Conservation (phyloP, 2,113 vertebrate species). For the Carlito syrichta region DNA sequence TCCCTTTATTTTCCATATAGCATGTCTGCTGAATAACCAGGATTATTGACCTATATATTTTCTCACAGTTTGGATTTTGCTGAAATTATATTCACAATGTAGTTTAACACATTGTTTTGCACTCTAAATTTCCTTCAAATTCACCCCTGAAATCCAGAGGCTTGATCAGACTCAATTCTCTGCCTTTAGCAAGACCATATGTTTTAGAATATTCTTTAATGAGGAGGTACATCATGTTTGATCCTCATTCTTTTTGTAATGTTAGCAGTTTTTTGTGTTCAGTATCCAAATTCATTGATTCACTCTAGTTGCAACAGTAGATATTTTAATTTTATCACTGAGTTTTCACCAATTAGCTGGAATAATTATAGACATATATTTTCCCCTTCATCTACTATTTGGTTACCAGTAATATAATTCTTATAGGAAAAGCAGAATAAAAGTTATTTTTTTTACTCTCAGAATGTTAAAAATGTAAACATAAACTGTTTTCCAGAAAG, state of each 20-base stretch:
- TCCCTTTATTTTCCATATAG: neutral
- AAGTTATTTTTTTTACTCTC: neutral
- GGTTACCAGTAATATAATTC: neutral
- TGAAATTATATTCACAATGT: neutral
- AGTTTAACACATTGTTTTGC: neutral
- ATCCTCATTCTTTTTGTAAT: neutral
- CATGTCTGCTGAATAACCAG: neutral
- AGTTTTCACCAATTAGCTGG: neutral
- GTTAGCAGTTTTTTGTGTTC: neutral
- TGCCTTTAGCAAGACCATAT: no score
- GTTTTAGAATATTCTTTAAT: neutral
- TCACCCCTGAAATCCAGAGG: neutral
- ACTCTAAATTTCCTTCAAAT: neutral
- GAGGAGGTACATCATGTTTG: neutral
- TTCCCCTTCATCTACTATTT: neutral
- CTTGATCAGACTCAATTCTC: neutral
- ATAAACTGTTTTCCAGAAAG: neutral
- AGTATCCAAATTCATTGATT: neutral
- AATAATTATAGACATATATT: neutral
- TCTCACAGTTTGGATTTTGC: neutral
- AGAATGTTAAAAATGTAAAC: neutral
- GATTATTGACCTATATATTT: neutral
- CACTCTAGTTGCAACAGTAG: neutral
- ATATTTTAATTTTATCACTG: neutral
- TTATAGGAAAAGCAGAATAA: neutral